Percentiles rank a stretch among this genome's conserved stretches.
These are phyloP conservation scores for Leptosomus discolor DNA, from an alignment of 2,113 vertebrate species.

Conservation along the genomic window DNA sequence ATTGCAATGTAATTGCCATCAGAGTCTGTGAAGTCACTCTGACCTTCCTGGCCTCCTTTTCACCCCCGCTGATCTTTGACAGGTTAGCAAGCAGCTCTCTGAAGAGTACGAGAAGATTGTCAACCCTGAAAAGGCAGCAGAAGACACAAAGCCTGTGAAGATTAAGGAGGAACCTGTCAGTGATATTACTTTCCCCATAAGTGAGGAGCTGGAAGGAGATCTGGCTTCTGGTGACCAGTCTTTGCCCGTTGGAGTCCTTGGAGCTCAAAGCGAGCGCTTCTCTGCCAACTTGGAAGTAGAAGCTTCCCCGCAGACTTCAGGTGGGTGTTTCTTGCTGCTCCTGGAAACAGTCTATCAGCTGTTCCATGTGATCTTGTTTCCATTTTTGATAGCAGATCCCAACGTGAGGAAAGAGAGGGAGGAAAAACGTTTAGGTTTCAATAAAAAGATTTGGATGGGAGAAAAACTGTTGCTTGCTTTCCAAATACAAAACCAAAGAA, in stretches of 20 bases:
- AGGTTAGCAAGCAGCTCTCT: conserved; percentile 95
- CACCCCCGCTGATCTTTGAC: conserved; percentile 2
- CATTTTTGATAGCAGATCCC: background rate
- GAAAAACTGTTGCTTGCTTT: background rate
- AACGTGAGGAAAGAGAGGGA: background rate
- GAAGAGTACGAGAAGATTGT: conserved; percentile 95
- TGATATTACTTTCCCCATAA: conserved; percentile 91
- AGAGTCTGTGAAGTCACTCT: conserved; percentile 4
- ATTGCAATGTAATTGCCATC: background rate
- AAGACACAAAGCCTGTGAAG: conserved; percentile 91
- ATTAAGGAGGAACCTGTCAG: conserved; percentile 94
- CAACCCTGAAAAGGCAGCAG: conserved; percentile 92
- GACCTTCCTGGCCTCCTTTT: conserved; percentile 3
- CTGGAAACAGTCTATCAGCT: background rate
- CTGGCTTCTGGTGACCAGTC: conserved; percentile 90
- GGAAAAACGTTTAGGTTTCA: background rate
- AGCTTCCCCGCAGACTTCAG: conserved; percentile 89
- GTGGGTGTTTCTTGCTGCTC: conserved; percentile 61
- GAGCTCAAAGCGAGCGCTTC: conserved; percentile 85
- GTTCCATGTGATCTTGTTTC: background rate
- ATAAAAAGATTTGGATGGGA: background rate
- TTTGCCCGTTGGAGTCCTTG: conserved; percentile 88
- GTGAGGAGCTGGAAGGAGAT: conserved; percentile 90
- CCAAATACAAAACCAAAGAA: background rate
- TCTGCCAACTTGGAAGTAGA: conserved; percentile 88